These are phyloP conservation scores for Enteromius thamalakanensis DNA, from an alignment of 2,797 vertebrate genomes.

Conservation along the genomic window DNA sequence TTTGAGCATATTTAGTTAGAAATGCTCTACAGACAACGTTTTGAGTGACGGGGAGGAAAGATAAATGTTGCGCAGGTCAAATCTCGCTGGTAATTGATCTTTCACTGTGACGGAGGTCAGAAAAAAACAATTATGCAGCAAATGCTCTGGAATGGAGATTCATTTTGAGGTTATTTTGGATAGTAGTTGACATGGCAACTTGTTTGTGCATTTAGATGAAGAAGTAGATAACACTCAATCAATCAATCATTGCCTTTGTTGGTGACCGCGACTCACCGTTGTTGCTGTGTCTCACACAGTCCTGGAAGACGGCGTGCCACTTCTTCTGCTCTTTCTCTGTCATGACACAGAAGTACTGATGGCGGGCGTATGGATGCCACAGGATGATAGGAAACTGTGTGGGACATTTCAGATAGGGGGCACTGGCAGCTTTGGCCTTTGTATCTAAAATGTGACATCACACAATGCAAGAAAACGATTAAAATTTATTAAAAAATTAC, in stretches of 20 bases:
- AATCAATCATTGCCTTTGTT: background rate
- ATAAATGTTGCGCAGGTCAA: background rate
- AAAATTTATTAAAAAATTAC: background rate
- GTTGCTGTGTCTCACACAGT: slow-evolving; percentile 90
- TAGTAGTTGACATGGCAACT: background rate
- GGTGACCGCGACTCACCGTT: slow-evolving; percentile 78
- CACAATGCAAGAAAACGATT: background rate
- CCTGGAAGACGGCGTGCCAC: slow-evolving; percentile 93
- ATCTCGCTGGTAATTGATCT: background rate
- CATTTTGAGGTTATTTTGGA: background rate
- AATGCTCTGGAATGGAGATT: background rate
- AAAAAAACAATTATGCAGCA: background rate
- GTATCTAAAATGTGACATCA: slow-evolving; percentile 71
- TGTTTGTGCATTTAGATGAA: too few species aligned
- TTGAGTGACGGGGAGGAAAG: background rate
- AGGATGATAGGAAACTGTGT: slow-evolving; percentile 90
- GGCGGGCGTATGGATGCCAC: slow-evolving; percentile 91
- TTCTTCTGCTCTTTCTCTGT: slow-evolving; percentile 92
- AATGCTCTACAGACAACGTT: background rate
- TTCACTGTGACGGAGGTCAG: background rate
- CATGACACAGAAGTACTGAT: slow-evolving; percentile 93
- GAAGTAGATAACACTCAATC: background rate
- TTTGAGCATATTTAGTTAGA: background rate
- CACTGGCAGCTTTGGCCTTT: slow-evolving; percentile 77
- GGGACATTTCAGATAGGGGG: slow-evolving; percentile 85